Conservation (phyloP, 2,888 invertebrate genomes). For the Chrysopilus asiliformis region DNA sequence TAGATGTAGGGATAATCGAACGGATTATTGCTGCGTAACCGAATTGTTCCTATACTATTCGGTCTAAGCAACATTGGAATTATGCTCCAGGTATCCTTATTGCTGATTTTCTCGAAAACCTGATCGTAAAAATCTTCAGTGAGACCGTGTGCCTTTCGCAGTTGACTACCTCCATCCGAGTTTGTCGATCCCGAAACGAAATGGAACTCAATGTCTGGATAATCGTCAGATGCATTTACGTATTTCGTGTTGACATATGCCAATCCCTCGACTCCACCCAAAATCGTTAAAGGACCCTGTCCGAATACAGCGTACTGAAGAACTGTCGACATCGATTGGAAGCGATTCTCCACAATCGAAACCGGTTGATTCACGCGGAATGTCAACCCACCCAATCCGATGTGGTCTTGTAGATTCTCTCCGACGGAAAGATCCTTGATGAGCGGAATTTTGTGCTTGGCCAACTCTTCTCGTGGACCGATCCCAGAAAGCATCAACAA, state of each 20-base stretch:
- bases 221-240: conserved; percentile 63
- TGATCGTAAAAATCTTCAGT: conserved; percentile 58
- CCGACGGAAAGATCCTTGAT: conserved; percentile 74
- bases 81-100: conserved; percentile 70
- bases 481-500: conserved; percentile 86
- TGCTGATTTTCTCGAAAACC: conserved; percentile 61
- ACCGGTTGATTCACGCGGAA: conserved; percentile 67
- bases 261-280: conserved; percentile 81
- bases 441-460: conserved; percentile 61
- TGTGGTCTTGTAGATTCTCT: conserved; percentile 77
- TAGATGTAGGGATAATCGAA: conserved; percentile 80
- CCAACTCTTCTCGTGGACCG: conserved; percentile 57
- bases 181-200: conserved; percentile 78
- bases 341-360: conserved; percentile 64
- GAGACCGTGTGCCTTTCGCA: conserved; percentile 67
- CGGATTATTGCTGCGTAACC: conserved; percentile 69
- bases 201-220: conserved; percentile 82
- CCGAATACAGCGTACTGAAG: conserved; percentile 75
- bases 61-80: conserved; percentile 77
- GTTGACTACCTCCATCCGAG: conserved; percentile 70
- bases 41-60: conserved; percentile 67
- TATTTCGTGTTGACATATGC: conserved; percentile 82
- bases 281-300: conserved; percentile 69
- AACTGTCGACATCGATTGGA: conserved; percentile 65
- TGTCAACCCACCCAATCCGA: conserved; percentile 72